Evolutionary conservation across 2,888 invertebrate genomes (phyloP).

Genomic region (Apodemia mormo): DNA sequence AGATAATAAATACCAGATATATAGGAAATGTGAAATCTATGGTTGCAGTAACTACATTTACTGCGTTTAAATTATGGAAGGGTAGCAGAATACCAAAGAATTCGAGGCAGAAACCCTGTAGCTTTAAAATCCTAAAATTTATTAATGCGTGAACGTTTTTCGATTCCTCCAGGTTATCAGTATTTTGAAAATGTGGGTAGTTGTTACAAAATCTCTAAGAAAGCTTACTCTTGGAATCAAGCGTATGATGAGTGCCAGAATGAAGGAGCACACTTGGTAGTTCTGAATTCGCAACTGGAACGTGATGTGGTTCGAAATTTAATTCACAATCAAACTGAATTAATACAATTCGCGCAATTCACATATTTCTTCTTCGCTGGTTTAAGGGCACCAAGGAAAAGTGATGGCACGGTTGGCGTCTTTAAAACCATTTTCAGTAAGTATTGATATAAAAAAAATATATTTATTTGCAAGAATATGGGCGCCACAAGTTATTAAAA

Average conservation of each 20-base stretch:
- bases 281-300: conserved; percentile 57
- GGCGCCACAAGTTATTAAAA: too few species aligned
- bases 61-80: too few species aligned
- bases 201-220: conserved; percentile 55
- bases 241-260: conserved; percentile 56
- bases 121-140: too few species aligned
- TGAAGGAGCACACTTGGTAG: conserved; percentile 54
- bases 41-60: too few species aligned
- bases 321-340: conserved; percentile 35
- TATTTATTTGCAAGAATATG: too few species aligned
- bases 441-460: conserved; percentile 34
- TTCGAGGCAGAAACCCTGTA: too few species aligned
- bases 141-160: too few species aligned
- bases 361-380: conserved; percentile 57
- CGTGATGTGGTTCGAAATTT: conserved; percentile 45
- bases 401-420: conserved; percentile 42
- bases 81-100: too few species aligned
- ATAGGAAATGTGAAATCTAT: too few species aligned
- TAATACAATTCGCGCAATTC: conserved; percentile 24
- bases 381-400: conserved; percentile 48
- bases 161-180: conserved; percentile 46
- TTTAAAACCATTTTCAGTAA: conserved; percentile 65
- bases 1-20: too few species aligned
- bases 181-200: conserved; percentile 49
- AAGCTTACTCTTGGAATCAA: conserved; percentile 54